Base-by-base conservation (phyloP, 2,113 vertebrate genomes). In the Bos indicus region DNA sequence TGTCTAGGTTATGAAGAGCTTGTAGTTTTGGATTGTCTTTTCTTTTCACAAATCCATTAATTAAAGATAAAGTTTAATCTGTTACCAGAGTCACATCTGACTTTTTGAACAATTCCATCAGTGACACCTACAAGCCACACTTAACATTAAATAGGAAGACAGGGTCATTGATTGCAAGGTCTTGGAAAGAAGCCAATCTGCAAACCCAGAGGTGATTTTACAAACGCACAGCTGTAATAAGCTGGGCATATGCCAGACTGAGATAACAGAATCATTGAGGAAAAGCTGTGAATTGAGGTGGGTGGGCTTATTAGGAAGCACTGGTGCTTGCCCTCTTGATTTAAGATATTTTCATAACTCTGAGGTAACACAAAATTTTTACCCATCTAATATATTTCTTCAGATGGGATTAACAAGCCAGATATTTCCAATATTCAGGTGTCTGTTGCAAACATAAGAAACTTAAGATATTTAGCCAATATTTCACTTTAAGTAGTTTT, bases 61-160 rank as follows among this genome's bases (percentile, higher is more conserved):
- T 96, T 96, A 90, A 95, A 97, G 74, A 95, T 96, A 92, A 88
- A 28, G 30, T 52, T 93, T 95, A 85, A 97, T 96, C 30, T 95
- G 88, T 84, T 78, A 92, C 43, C 71, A 88, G 80, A 97, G 88
- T 96, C 59, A 78, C 92, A 86, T 85, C 48, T 88, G 46, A 95
- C 67, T 96, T 87, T 95, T 94, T 95, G 62, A 84, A 78, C 40
- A 89, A 13, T 88, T 92, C 33, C 67, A 40, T 93, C 40, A 54
- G 25, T 56, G 26, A 33, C 51, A 96, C 43, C 43, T 95, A 95
- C 40, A 91, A 97, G 26, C 23, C 60, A 82, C n/a, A 91, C 51
- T 96, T 98, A 94, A 82, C 30, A 86, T 95, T 94, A 85, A 85
- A n/a, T 90, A 94, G 74, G 85, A 97, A 52, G 77, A 91, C 23